These are phyloP conservation scores for Amphimallon solstitiale DNA, from an alignment of 2,888 invertebrate species.

Conservation along the genomic window DNA sequence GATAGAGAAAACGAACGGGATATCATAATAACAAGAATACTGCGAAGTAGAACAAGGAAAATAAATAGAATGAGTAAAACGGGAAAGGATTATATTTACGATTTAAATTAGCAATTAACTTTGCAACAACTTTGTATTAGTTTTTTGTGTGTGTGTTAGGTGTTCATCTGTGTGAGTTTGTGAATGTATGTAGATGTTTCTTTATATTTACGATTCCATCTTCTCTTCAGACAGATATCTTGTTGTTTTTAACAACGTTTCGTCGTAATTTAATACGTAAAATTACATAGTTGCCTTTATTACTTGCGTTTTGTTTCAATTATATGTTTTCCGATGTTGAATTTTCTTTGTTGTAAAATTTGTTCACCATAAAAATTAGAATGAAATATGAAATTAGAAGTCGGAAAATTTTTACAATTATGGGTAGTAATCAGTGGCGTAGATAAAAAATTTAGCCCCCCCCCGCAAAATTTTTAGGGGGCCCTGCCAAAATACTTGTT, in stretches of 20 bases:
- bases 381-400: too few species aligned
- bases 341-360: neutral
- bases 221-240: constrained; percentile 14
- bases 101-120: constrained; percentile 35
- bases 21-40: constrained; percentile 25
- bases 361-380: too few species aligned
- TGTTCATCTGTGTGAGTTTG: too few species aligned
- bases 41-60: constrained; percentile 6
- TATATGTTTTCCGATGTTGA: neutral
- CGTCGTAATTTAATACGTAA: constrained; percentile 21
- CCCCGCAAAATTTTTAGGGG: too few species aligned
- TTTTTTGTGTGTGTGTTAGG: constrained; percentile 1
- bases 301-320: neutral
- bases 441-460: too few species aligned
- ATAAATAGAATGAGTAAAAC: constrained; percentile 26
- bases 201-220: constrained; percentile 16
- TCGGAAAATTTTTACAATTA: too few species aligned
- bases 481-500: too few species aligned
- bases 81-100: constrained; percentile 33
- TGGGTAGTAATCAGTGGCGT: too few species aligned
- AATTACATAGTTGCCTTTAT: constrained; percentile 15
- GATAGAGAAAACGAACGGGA: neutral
- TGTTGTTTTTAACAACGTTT: constrained; percentile 20
- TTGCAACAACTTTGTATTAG: constrained; percentile 31
- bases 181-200: too few species aligned